Base-by-base conservation (phyloP, 30 jellyfish, hydroid and myxozoan genomes). In the Nemopilema nomurai region DNA sequence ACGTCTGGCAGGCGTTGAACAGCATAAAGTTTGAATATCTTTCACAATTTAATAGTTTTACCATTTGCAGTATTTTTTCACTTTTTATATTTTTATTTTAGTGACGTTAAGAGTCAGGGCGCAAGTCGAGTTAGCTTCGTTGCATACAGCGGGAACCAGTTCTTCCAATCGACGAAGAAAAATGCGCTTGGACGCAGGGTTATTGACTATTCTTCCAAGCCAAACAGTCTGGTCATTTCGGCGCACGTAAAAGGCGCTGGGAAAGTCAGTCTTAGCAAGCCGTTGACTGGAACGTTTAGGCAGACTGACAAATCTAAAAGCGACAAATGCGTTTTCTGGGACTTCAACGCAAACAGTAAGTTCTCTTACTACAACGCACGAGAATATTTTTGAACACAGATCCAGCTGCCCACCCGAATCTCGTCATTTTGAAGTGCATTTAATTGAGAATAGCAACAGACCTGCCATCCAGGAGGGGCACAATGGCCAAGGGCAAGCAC, bases 321-420 rank as follows among this genome's bases (percentile, higher is more conserved):
- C 29, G 86, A 75, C 32, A 67, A 71, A 62, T 89, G 96, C 62
- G 96, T 89, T 0, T 89, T 80, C 80, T 89, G 96, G 96, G 89
- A 89, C 50, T 89, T 80, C 50, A 51, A 68, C 0, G 81, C 86
- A 30, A 81, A 89, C 67, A 91, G 96, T 89, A 26, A 17, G 91
- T 18, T n/a, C 22, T 16, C 16, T 41, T 41, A 41, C 13, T 41
- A 6, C 57, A 41, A 41, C 13, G 57, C 57, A 13, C 13, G 57
- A 3, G 57, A 41, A 41, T 41, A 3, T 41, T 41, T 41, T 41
- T 41, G 9, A 3, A 41, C 6, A 41, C n/a, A n/a, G n/a, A n/a
- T n/a, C n/a, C n/a, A n/a, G n/a, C n/a, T n/a, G n/a, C n/a, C n/a
- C n/a, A n/a, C n/a, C n/a, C n/a, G n/a, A n/a, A n/a, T n/a, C n/a